Evolutionary conservation across 2,113 vertebrate genomes (phyloP), one percentile per base, ranked within the genome.

Genomic region (Malurus melanocephalus): DNA sequence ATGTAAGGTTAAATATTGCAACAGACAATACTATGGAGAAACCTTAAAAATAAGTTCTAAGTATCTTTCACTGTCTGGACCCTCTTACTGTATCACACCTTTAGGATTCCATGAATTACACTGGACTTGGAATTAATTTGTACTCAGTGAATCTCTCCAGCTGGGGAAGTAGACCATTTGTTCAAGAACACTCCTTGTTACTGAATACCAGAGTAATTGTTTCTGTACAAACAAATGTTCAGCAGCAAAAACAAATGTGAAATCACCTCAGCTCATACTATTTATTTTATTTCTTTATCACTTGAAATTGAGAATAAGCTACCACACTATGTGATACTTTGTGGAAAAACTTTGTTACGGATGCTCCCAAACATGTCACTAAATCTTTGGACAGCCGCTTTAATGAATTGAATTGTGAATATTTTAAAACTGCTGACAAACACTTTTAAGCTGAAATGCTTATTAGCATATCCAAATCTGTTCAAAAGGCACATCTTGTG

Each of bases 381-480:
- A 91, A 94, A 89, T 49, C 79, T 61, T 71, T 74, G 76, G 79
- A 93, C 94, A 92, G 79, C 40, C 59, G 69, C 92, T 94, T 94
- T 77, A 93, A 73, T 78, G 76, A 78, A 62, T 65, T 94, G 88
- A 94, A 86, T 85, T 69, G 69, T 84, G 88, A 93, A 73, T 90
- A 86, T 90, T 88, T 92, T 82, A 86, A 93, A 96, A 94, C 64
- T 92, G 95, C 93, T 96, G 93, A 95, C 93, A 94, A 94, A 95
- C 30, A 74, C 53, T 91, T 96, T 88, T 73, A 73, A 89, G 60
- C 42, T 76, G 75, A 90, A 93, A 92, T 71, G 33, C 53, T 93
- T 93, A 90, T 94, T 92, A 93, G 45, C 88, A 74, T 93, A 85
- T 90, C 69, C 67, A 68, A 87, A n/a, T 68, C 84, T 94, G 56